A percentile compares a stretch with the other conserved stretches of the same genome.
These are phyloP conservation scores for Neodiprion virginianus DNA, from an alignment of 1,140 invertebrate genomes.

Conservation along the genomic window DNA sequence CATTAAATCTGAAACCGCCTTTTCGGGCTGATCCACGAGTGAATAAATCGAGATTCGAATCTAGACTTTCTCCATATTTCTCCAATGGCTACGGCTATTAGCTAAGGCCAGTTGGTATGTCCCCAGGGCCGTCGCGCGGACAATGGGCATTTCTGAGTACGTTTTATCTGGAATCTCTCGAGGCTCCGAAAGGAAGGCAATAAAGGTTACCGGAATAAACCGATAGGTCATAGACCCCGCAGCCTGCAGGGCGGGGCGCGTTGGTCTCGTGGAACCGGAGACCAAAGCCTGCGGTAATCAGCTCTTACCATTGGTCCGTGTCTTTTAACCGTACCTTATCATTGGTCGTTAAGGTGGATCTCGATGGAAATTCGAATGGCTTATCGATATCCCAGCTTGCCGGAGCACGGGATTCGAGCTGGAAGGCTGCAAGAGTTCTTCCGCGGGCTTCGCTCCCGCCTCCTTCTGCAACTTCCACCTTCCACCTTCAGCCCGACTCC, in stretches of 20 bases:
- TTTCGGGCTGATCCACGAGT: not conserved
- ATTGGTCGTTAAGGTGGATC: constrained; percentile 24
- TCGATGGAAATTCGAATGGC: constrained; percentile 38
- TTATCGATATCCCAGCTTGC: constrained; percentile 36
- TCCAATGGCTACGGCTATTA: not conserved
- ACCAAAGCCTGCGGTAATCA: constrained; percentile 16
- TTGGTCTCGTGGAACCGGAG: constrained; percentile 22
- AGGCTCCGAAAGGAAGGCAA: constrained; percentile 14
- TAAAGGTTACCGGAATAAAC: constrained; percentile 22
- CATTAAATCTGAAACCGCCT: not conserved
- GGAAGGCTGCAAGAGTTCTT: constrained; percentile 27
- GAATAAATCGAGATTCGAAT: not conserved
- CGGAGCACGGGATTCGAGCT: not conserved
- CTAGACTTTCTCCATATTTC: constrained; percentile 3
- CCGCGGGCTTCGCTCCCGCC: constrained; percentile 6
- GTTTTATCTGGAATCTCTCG: constrained; percentile 11
- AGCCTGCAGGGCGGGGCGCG: constrained; percentile 21
- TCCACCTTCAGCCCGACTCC: not conserved
- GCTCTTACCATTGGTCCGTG: constrained; percentile 30
- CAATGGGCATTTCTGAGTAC: constrained; percentile 4
- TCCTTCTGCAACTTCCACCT: constrained; percentile 1
- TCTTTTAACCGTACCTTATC: constrained; percentile 37
- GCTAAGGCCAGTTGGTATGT: not conserved
- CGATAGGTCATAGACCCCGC: constrained; percentile 3
- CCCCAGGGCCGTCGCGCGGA: not conserved